phyloP scores from a whole-genome alignment of 2,113 vertebrate genomes.

The Eleginops maclovinus region DNA sequence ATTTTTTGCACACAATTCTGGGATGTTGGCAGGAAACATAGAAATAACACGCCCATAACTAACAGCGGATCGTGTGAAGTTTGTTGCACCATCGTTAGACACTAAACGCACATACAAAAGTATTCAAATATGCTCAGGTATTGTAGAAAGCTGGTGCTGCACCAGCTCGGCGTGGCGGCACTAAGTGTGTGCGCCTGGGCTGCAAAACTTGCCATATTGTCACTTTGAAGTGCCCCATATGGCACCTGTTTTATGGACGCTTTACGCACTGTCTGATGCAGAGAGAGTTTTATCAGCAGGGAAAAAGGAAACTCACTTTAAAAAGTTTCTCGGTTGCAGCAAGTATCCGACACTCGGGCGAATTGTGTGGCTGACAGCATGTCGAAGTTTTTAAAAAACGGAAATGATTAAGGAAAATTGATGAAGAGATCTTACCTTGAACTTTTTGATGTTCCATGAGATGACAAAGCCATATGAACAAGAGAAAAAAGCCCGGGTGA shows the following conservation, averaged over 20 bases:
- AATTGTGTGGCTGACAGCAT: conserved; percentile 54
- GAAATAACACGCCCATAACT: conserved; percentile 36
- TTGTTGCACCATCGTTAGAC: conserved; percentile 30
- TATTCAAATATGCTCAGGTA: conserved; percentile 39
- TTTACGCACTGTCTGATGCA: conserved; percentile 49
- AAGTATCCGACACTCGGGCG: conserved; percentile 21
- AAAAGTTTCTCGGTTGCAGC: conserved; percentile 67
- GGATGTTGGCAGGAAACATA: conserved; percentile 11
- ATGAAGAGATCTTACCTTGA: conserved; percentile 89
- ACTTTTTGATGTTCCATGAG: conserved; percentile 95
- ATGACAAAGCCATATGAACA: conserved; percentile 91
- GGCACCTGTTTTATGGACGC: conserved; percentile 77
- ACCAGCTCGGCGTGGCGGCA: conserved; percentile 37
- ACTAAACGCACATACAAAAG: conserved; percentile 12
- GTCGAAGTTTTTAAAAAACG: conserved; percentile 45
- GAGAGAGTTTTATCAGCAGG: conserved; percentile 36
- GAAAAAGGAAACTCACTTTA: conserved; percentile 43
- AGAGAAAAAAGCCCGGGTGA: conserved; percentile 90
- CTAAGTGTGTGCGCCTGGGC: conserved; percentile 36
- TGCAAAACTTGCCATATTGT: conserved; percentile 67
- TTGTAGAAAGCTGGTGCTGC: conserved; percentile 33
- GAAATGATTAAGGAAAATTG: conserved; percentile 7
- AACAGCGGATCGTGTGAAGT: conserved; percentile 43
- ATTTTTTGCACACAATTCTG: conserved; percentile 21
- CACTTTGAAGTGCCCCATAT: conserved; percentile 64